Percentiles rank a stretch among this genome's conserved stretches.
Evolutionary conservation across 2,113 vertebrate species (phyloP).

Genomic region (Rhipidura dahli): DNA sequence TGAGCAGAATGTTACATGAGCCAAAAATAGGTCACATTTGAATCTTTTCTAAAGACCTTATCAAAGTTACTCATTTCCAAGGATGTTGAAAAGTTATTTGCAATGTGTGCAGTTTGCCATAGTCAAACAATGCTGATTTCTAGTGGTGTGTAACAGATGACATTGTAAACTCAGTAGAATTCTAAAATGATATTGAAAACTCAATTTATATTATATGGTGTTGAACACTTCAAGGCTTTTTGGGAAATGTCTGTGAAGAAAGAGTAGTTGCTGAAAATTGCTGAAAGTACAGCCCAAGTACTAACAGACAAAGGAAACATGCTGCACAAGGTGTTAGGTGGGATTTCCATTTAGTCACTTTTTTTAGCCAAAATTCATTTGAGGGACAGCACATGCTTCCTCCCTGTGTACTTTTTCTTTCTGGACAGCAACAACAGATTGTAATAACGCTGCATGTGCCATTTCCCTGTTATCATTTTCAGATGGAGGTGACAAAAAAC

Average conservation of each 20-base stretch:
- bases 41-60: background rate
- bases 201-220: background rate
- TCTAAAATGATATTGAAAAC: background rate
- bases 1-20: background rate
- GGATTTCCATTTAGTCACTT: background rate
- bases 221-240: background rate
- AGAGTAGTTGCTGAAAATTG: background rate
- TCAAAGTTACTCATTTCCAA: background rate
- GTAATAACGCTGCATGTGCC: rapidly evolving
- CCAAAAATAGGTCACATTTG: background rate
- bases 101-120: background rate
- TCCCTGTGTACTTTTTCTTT: background rate
- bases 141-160: background rate
- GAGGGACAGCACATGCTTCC: background rate
- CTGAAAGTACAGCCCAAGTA: background rate
- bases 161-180: background rate
- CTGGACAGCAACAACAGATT: background rate
- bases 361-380: background rate
- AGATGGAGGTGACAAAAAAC: background rate
- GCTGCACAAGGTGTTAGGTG: background rate
- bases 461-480: background rate
- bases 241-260: background rate
- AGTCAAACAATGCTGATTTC: background rate
- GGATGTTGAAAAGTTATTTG: background rate
- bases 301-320: background rate